These are phyloP conservation scores for Lepus europaeus DNA, from an alignment of 2,113 vertebrate genomes.

Conservation along the genomic window DNA sequence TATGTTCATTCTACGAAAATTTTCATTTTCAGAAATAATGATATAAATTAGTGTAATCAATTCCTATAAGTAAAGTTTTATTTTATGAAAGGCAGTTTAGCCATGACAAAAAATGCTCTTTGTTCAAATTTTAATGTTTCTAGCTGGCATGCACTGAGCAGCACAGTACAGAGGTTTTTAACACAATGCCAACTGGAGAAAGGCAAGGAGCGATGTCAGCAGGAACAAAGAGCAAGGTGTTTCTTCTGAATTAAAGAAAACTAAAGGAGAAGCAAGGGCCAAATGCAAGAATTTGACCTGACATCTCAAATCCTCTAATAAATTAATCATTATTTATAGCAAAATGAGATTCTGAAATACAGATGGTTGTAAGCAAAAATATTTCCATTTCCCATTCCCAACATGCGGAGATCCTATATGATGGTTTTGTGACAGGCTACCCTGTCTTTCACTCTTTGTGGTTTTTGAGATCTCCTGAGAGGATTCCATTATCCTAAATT, in stretches of 20 bases:
- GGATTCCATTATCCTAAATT: background rate
- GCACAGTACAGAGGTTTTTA: background rate
- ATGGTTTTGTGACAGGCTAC: background rate
- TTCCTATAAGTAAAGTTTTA: background rate
- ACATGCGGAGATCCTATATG: background rate
- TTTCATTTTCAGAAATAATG: background rate
- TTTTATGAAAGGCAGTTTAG: background rate
- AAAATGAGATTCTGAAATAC: background rate
- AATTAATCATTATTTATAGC: background rate
- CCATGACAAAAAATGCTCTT: background rate
- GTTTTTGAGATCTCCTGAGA: background rate
- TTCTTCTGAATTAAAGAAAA: constrained; percentile 15
- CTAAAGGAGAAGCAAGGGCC: background rate
- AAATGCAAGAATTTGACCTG: background rate
- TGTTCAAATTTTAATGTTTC: background rate
- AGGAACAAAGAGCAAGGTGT: background rate
- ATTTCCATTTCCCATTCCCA: background rate
- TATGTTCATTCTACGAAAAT: background rate
- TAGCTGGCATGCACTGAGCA: background rate
- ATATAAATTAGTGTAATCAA: background rate
- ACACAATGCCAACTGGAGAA: background rate
- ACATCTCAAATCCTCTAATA: background rate
- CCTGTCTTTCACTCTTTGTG: background rate
- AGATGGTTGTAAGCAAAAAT: background rate
- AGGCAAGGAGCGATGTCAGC: background rate